Evolutionary conservation across 2,113 vertebrate genomes (phyloP), one percentile per base, ranked within the genome.

Genomic region (Chaetodon auriga): DNA sequence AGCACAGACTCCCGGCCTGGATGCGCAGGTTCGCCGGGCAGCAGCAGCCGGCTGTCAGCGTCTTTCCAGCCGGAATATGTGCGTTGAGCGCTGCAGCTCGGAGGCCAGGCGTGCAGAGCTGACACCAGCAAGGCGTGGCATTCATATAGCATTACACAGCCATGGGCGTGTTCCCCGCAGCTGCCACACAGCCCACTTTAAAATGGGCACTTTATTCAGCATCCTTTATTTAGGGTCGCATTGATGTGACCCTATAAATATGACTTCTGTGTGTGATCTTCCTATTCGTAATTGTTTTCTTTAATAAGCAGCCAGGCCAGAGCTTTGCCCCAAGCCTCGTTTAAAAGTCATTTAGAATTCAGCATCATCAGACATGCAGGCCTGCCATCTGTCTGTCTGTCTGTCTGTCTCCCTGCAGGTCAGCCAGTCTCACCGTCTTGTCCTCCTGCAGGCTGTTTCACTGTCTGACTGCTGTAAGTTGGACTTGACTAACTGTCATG

Each of bases 111-210:
- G 84, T 69, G 87, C 73, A 7, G 80, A 63, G 70, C 83, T 81
- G 87, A 91, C 87, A 86, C 86, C 0, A 43, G 87, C 88, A 80
- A 90, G 92, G 92, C 92, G 92, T 93, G 92, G 92, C 91, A 78
- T 88, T 43, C 83, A 78, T 77, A 36, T 58, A 66, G 54, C 80
- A 15, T 91, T 83, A 88, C 88, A 74, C 84, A 55, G 65, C 21
- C 54, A 81, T 62, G 87, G 92, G 92, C 86, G 89, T 89, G 86
- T 63, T 8, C 66, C 25, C 73, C 79, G n/a, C 87, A 83, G 80
- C 89, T 78, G 81, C 74, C 74, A 36, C 81, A 70, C 54, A 30
- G 46, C 30, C 36, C 16, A 82, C 69, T 78, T 38, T 16, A 30
- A 51, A 41, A 66, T n/a, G 30, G 68, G 19, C 38, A 23, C 8